Conservation (phyloP, 2,113 vertebrate genomes). For the Sula dactylatra region DNA sequence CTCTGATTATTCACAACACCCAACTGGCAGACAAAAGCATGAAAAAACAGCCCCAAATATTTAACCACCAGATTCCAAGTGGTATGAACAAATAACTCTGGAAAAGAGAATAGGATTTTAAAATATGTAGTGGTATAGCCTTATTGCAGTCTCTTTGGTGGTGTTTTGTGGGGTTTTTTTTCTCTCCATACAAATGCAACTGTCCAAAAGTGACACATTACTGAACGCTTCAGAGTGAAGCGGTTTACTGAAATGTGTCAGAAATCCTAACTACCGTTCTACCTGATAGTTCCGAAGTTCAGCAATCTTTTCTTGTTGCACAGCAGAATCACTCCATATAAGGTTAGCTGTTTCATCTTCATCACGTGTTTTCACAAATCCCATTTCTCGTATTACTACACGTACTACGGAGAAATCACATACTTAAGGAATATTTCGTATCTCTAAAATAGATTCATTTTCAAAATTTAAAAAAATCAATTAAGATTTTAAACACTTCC, state of each 20-base stretch:
- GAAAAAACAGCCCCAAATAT: neutral
- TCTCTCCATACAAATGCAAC: neutral
- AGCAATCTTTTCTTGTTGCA: constrained; percentile 96
- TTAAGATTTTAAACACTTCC: neutral
- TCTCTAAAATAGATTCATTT: neutral
- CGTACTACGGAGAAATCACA: constrained; percentile 80
- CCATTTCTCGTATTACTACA: constrained; percentile 87
- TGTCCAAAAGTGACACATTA: neutral
- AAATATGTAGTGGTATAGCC: neutral
- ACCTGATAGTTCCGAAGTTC: constrained; percentile 98
- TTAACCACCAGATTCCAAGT: neutral
- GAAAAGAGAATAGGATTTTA: neutral
- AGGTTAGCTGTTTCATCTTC: constrained; percentile 97
- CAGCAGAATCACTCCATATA: constrained; percentile 95
- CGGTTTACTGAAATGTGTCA: neutral
- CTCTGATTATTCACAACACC: neutral
- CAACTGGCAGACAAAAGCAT: neutral
- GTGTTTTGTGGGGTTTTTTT: neutral
- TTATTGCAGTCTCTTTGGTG: neutral
- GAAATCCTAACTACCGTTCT: neutral
- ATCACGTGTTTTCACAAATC: constrained; percentile 88
- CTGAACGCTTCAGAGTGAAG: neutral
- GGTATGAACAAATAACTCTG: neutral
- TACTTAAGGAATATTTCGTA: neutral
- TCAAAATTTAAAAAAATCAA: neutral